These are phyloP conservation scores for Neopipo cinnamomea DNA, from an alignment of 2,113 vertebrate species.

Conservation along the genomic window DNA sequence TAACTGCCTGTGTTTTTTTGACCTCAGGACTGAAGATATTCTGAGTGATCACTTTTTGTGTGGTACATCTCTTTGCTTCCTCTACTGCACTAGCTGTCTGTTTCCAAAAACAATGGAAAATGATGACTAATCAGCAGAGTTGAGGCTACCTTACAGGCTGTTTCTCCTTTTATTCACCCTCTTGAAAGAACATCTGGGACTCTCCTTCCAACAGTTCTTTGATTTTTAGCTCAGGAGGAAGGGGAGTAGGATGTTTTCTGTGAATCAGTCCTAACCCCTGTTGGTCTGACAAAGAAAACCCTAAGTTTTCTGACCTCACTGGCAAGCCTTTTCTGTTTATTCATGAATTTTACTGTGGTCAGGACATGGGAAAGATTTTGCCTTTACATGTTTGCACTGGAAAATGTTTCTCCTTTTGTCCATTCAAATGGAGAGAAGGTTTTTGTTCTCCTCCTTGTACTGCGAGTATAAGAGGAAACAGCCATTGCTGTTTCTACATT, in stretches of 20 bases:
- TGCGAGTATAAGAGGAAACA: background rate
- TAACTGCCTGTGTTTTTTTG: background rate
- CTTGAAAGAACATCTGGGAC: slow-evolving; percentile 39
- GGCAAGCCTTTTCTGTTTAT: slow-evolving; percentile 58
- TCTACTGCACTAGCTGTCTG: background rate
- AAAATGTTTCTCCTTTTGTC: slow-evolving; percentile 56
- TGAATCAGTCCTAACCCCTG: slow-evolving; percentile 33
- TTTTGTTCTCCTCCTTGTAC: slow-evolving; percentile 57
- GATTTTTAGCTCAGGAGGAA: slow-evolving; percentile 32
- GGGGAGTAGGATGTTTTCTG: slow-evolving; percentile 22
- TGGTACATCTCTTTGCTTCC: background rate
- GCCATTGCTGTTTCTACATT: slow-evolving; percentile 36
- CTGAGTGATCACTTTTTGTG: background rate
- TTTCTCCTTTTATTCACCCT: background rate
- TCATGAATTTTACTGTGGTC: slow-evolving; percentile 62
- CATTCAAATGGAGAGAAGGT: slow-evolving; percentile 57
- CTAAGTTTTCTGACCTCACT: slow-evolving; percentile 49
- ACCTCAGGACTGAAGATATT: background rate
- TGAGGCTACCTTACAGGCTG: background rate
- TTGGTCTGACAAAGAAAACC: slow-evolving; percentile 38
- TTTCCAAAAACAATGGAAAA: background rate
- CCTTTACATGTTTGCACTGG: slow-evolving; percentile 61
- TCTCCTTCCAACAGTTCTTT: slow-evolving; percentile 38
- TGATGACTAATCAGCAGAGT: background rate
- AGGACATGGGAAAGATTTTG: slow-evolving; percentile 62